Percentiles rank a stretch among this genome's conserved stretches.
Evolutionary conservation across 2,888 invertebrate genomes (phyloP).

Genomic region (Eupithecia insigniata): DNA sequence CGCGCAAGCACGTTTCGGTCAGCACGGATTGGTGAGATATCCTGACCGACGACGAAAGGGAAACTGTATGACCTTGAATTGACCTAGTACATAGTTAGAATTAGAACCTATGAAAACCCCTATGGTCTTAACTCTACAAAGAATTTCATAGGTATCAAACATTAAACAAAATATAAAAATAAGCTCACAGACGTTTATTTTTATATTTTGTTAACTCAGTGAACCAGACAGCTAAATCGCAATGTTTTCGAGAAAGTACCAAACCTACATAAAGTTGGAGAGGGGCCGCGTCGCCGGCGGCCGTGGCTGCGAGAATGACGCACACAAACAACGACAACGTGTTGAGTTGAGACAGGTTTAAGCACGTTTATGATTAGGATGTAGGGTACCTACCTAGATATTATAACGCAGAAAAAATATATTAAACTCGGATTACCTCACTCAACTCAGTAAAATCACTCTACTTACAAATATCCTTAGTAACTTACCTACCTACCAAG

Average conservation of each 20-base stretch:
- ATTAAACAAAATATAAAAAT: background rate
- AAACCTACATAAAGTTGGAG: background rate
- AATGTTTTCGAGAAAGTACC: conserved; percentile 11
- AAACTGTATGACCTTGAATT: background rate
- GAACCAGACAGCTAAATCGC: conserved; percentile 5
- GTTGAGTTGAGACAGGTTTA: conserved; percentile 35
- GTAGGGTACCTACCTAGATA: background rate
- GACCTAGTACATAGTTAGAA: background rate
- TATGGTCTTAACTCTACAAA: background rate
- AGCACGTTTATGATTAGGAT: background rate
- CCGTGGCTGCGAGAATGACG: conserved; percentile 13
- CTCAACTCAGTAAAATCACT: background rate
- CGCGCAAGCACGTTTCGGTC: too few relatives aligned
- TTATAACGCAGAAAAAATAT: background rate
- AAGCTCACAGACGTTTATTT: too few relatives aligned
- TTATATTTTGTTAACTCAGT: too few relatives aligned
- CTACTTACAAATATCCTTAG: background rate
- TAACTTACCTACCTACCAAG: background rate
- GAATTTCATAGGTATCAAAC: conserved; percentile 4
- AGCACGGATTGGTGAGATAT: too few relatives aligned
- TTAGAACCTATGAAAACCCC: background rate
- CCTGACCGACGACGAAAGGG: too few relatives aligned
- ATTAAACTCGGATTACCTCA: background rate
- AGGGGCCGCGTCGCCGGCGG: background rate
- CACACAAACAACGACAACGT: conserved; percentile 16